Base-by-base conservation (phyloP, 2,113 vertebrate genomes). In the Actenoides lindsayi region DNA sequence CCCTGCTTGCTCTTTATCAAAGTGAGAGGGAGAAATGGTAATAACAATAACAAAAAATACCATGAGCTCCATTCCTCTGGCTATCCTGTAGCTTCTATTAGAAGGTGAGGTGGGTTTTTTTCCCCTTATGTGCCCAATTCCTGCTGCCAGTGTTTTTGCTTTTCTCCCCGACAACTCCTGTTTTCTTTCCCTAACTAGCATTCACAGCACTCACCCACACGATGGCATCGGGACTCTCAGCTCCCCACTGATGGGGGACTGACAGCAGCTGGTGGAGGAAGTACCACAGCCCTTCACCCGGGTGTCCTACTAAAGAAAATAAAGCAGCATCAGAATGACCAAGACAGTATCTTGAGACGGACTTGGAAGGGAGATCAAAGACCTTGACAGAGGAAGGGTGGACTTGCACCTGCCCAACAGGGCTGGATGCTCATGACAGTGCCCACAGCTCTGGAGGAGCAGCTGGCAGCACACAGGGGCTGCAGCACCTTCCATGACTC, bases 191-290 rank as follows among this genome's bases (percentile, higher is more conserved):
- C 46, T 73, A 23, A 46, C 77, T 19, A 42, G 42, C 57, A 54
- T 41, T 50, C 93, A 31, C 69, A 92, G 50, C 94, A 97, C 96
- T 97, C 93, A 97, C 97, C 96, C 96, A 90, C 96, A 83, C 89
- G 96, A 97, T 90, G 94, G 94, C 96, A 97, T 97, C 92, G 62
- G 95, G 89, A 78, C 80, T 27, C 80, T 28, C 91, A 83, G 90
- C 59, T 69, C 87, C 89, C 81, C 75, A 31, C 94, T 46, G 92
- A 75, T 10, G 41, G 65, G 57, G 42, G 19, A 46, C 65, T 64
- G 67, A 64, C 80, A 95, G 87, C 74, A 89, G 90, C 91, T 48
- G 68, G 13, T 37, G 28, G 57, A 95, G 11, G n/a, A 83, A 75
- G 76, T 1, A 54, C 46, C 53, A 67, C 81, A 70, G 69, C 74